These are phyloP conservation scores for Drosophila persimilis DNA, from an alignment of 1,140 invertebrate genomes.

Conservation along the genomic window DNA sequence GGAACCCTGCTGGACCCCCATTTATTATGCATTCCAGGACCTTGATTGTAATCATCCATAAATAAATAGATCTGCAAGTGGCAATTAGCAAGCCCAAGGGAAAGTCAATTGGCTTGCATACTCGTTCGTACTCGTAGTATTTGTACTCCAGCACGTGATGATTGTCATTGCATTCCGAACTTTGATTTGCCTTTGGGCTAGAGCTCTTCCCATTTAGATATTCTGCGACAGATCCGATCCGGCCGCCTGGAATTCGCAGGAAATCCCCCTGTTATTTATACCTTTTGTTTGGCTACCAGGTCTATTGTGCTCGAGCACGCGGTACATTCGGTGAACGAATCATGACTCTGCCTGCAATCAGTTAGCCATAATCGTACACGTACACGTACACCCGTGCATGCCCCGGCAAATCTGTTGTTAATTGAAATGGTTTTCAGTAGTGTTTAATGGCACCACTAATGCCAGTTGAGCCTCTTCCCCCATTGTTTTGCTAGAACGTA, in stretches of 20 bases:
- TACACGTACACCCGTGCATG: neutral
- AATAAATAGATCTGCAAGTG: constrained; percentile 18
- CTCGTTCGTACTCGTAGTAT: neutral
- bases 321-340: constrained; percentile 16
- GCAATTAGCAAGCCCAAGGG: constrained; percentile 45
- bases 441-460: constrained; percentile 5
- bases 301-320: constrained; percentile 14
- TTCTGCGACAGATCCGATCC: neutral
- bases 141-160: constrained; percentile 20
- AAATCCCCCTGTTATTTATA: constrained; percentile 1
- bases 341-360: constrained; percentile 15
- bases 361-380: neutral
- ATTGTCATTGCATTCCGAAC: neutral
- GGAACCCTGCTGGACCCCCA: neutral
- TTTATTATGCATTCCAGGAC: constrained; percentile 35
- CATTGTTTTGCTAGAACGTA: constrained; percentile 19
- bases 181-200: neutral
- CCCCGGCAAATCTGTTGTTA: constrained; percentile 7
- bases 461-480: neutral
- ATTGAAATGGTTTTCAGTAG: constrained; percentile 10
- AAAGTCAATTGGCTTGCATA: constrained; percentile 23
- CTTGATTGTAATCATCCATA: constrained; percentile 46
- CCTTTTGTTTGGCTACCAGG: neutral
- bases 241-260: neutral
- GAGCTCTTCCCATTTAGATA: constrained; percentile 2